phyloP scores from a whole-genome alignment of 2,113 vertebrate genomes.

The Labrus mixtus region DNA sequence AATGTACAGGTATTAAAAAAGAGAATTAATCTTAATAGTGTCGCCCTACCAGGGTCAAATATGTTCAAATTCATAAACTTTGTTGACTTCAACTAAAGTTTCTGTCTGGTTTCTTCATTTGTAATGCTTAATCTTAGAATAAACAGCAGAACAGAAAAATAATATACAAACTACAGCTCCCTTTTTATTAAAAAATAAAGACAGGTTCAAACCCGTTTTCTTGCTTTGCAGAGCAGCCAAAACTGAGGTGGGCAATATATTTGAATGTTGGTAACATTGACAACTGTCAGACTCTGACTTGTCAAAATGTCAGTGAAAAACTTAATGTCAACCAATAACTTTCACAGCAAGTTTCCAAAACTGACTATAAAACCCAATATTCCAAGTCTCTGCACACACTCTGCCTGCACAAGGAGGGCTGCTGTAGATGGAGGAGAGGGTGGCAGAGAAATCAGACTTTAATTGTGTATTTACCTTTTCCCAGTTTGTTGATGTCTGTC shows the following conservation, averaged over 20 bases:
- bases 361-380: neutral
- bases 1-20: too few relatives aligned
- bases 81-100: too few relatives aligned
- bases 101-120: too few relatives aligned
- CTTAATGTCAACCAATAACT: neutral
- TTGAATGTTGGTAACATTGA: constrained; percentile 24
- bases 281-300: constrained; percentile 20
- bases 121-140: too few relatives aligned
- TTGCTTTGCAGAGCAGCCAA: neutral
- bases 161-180: too few relatives aligned
- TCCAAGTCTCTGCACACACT: neutral
- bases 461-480: constrained; percentile 55
- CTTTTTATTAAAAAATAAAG: too few relatives aligned
- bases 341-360: neutral
- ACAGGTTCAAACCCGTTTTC: neutral
- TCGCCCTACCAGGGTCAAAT: too few relatives aligned
- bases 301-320: neutral
- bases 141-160: too few relatives aligned
- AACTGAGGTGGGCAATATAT: neutral
- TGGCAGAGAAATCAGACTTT: constrained; percentile 32
- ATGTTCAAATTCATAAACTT: too few relatives aligned
- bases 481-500: constrained; percentile 69
- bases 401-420: constrained; percentile 1
- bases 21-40: too few relatives aligned
- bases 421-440: constrained; percentile 35